Base-by-base conservation (phyloP, 2,888 invertebrate species). In the Cybosia mesomella region DNA sequence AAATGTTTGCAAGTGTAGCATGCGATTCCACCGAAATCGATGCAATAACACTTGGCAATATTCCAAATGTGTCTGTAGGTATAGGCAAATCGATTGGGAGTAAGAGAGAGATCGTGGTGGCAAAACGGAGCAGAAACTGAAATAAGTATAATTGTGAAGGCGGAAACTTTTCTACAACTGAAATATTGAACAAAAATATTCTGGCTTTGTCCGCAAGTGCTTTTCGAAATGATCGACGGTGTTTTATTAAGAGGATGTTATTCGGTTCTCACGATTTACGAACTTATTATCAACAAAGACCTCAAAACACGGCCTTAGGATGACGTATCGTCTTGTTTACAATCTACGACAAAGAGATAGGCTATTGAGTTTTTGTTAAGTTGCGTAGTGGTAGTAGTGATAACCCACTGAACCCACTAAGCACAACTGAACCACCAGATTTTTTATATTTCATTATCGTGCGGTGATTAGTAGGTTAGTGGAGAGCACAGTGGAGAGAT, bases 31-130 rank as follows among this genome's bases (percentile, higher is more conserved):
- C 69, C 75, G 74, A 78, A 83, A 83, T 81, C 88, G 83, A 88
- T 91, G 91, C 91, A 92, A 92, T 93, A 91, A 91, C 87, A 90
- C 84, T 92, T 93, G 94, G 94, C 92, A 77, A 74, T 70, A 66
- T 74, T 85, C 93, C 93, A 93, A 92, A 89, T 89, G 88, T 90
- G 89, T 87, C 87, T 85, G 82, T 89, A 34, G 63, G 63, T 53
- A 84, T 87, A 87, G 87, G 88, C 87, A 88, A 91, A 92, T 92
- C 92, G 92, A 93, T 93, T 84, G 87, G 83, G 81, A 78, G 75
- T 78, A 32, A 58, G 28, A 28, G 28, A 28, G 58, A 57, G 15
- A 58, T 75, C 77, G 82, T 75, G 68, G 73, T 72, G 67, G 61
- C 54, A 39, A 65, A 60, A 49, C 73, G 73, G 71, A 73, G 66